Base-by-base conservation (phyloP, 2,113 vertebrate genomes). In the Passer domesticus region DNA sequence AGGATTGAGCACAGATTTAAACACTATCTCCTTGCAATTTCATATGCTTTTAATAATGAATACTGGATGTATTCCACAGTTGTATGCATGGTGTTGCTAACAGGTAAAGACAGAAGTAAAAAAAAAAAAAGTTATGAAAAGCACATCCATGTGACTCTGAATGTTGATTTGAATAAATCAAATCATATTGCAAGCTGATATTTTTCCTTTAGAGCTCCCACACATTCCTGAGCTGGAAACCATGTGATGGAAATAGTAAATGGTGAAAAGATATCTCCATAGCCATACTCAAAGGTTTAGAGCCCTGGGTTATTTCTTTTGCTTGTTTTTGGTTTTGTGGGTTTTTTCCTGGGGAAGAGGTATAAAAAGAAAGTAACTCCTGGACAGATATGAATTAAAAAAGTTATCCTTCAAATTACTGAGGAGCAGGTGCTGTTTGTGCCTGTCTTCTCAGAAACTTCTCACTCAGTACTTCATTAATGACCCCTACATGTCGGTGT, bases 401-500 rank as follows among this genome's bases (percentile, higher is more conserved):
- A n/a, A 58, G 21, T 7, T 23, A 35, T n/a, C 4, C 14, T 70
- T 77, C 37, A 52, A 58, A 22, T 53, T 66, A 47, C 6, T 31
- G 7, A 21, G 50, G 16, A 69, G 3, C 16, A 28, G 13, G 4
- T 52, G 3, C 4, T 70, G 13, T 44, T 76, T 74, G n/a, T 2
- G 0, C 2, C 7, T 33, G 12, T 39, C 49, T 83, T 5, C 13
- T 37, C 7, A 39, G 37, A 31, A 20, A 19, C 7, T 24, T 76
- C 53, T 47, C 2, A 6, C 6, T 35, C 15, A 37, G 17, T 24
- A 35, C 5, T 47, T 60, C 10, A 0, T 33, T 4, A 72, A 52
- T 30, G 25, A 41, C 5, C 2, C 5, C 13, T 23, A 7, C 2
- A 3, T 19, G 15, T 18, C 1, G 0, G 4, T 37, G 13, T 6